Evolutionary conservation across 2,797 vertebrate species (phyloP).

Genomic region (Poecilia gillii): DNA sequence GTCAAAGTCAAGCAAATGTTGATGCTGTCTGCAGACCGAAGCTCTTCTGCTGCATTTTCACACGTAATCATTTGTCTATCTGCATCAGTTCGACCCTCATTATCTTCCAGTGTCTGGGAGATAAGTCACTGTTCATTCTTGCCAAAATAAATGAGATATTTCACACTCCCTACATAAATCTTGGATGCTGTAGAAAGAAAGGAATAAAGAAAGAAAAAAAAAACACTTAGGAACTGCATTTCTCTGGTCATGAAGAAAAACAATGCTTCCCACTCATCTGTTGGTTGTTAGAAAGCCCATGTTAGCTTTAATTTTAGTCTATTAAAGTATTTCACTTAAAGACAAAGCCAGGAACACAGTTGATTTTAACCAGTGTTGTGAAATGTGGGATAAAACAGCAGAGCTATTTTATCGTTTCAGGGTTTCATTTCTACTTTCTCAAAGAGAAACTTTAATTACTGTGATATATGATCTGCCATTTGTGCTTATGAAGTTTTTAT

Average conservation of each 20-base stretch:
- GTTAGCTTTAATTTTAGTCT: background rate
- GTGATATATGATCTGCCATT: background rate
- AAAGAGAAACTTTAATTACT: background rate
- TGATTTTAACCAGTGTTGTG: background rate
- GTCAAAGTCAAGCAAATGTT: background rate
- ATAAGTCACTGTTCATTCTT: background rate
- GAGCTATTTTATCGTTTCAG: background rate
- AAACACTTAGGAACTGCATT: background rate
- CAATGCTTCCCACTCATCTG: background rate
- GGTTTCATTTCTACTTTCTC: background rate
- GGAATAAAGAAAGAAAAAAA: background rate
- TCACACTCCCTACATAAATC: background rate
- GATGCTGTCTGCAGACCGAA: background rate
- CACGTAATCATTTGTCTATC: background rate
- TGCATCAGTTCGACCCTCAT: background rate
- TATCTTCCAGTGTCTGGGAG: background rate
- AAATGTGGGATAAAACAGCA: background rate
- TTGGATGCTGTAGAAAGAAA: background rate
- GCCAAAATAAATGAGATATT: conserved; percentile 1
- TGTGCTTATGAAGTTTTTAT: conserved; percentile 1
- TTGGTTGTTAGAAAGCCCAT: background rate
- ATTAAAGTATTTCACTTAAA: background rate
- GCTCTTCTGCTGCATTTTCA: background rate
- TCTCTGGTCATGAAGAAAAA: background rate
- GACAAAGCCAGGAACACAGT: background rate